Evolutionary conservation across 2,797 vertebrate species (phyloP).

Genomic region (Rhadinocentrus ornatus): DNA sequence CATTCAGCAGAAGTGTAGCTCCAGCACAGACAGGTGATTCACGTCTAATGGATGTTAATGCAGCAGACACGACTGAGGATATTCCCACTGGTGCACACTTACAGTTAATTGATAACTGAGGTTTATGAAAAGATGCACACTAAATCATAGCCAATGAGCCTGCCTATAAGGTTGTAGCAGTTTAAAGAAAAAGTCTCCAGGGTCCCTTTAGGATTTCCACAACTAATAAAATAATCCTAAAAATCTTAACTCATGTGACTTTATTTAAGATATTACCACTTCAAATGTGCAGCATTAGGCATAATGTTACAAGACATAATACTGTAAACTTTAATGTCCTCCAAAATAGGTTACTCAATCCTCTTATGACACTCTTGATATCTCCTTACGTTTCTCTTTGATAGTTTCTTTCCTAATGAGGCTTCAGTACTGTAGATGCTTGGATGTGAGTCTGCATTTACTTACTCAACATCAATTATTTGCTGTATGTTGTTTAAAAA

Average conservation of each 20-base stretch:
- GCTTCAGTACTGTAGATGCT: neutral
- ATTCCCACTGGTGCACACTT: slow-evolving; percentile 76
- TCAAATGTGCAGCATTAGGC: slow-evolving; percentile 45
- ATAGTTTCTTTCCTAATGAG: slow-evolving; percentile 30
- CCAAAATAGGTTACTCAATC: slow-evolving; percentile 28
- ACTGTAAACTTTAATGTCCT: slow-evolving; percentile 38
- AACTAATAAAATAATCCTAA: slow-evolving; percentile 33
- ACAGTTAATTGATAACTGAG: slow-evolving; percentile 79
- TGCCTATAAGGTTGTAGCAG: slow-evolving; percentile 72
- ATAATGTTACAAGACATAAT: slow-evolving; percentile 29
- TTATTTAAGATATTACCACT: slow-evolving; percentile 56
- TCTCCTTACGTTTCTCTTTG: slow-evolving; percentile 36
- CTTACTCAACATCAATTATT: slow-evolving; percentile 21
- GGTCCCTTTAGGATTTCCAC: slow-evolving; percentile 69
- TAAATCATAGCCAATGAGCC: slow-evolving; percentile 74
- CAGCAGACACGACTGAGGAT: slow-evolving; percentile 60
- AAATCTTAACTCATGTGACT: slow-evolving; percentile 57
- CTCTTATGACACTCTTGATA: slow-evolving; percentile 21
- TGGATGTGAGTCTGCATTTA: slow-evolving; percentile 16
- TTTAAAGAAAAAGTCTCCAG: slow-evolving; percentile 74
- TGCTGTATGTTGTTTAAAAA: slow-evolving; percentile 8
- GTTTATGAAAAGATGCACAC: slow-evolving; percentile 79
- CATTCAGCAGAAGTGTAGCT: slow-evolving; percentile 55
- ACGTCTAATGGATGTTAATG: slow-evolving; percentile 78
- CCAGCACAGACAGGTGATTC: slow-evolving; percentile 70